These are phyloP conservation scores for Lasioglossum pauxillum DNA, from an alignment of 2,888 invertebrate species.

Conservation along the genomic window DNA sequence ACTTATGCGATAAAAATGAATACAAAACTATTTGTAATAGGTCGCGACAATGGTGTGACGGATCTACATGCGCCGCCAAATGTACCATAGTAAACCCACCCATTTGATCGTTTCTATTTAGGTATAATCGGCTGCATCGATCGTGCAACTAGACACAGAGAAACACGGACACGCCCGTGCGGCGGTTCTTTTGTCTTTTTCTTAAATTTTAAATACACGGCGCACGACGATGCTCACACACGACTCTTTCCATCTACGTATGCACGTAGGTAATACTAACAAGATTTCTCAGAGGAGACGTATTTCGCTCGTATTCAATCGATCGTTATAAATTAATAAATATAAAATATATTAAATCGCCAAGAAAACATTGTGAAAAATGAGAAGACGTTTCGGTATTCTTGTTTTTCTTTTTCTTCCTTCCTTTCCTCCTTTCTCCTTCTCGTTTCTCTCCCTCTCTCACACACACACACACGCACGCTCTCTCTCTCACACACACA, in stretches of 20 bases:
- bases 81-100: not conserved
- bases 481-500: not conserved
- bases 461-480: not conserved
- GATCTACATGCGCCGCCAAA: constrained; percentile 41
- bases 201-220: constrained; percentile 14
- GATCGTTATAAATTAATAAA: constrained; percentile 75
- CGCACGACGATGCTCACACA: constrained; percentile 37
- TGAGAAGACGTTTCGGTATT: constrained; percentile 77
- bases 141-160: constrained; percentile 2
- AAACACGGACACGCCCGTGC: not conserved
- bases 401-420: constrained; percentile 43
- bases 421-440: not conserved
- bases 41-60: constrained; percentile 41
- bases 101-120: constrained; percentile 30
- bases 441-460: not conserved
- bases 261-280: constrained; percentile 52
- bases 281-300: constrained; percentile 60
- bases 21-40: constrained; percentile 73
- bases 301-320: constrained; percentile 56
- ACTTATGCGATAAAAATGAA: constrained; percentile 67
- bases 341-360: constrained; percentile 73
- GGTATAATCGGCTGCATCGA: constrained; percentile 22
- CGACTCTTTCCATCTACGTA: constrained; percentile 3
- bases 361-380: constrained; percentile 71
- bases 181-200: not conserved